Percentiles rank a stretch among this genome's conserved stretches.
Conservation (phyloP, 2,888 invertebrate species). For the Aromia moschata region DNA sequence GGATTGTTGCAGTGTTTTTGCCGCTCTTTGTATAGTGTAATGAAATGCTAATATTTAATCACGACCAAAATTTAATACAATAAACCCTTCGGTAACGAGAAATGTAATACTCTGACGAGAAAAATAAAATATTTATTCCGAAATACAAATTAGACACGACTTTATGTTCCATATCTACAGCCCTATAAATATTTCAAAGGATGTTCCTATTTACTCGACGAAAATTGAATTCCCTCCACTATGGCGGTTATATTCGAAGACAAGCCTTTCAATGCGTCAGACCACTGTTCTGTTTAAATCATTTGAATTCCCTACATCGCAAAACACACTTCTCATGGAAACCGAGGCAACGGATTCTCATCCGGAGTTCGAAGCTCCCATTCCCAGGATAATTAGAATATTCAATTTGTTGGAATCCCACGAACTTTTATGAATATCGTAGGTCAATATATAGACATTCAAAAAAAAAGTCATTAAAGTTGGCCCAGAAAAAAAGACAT, state of each 20-base stretch:
- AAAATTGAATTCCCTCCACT: background rate
- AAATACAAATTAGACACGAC: background rate
- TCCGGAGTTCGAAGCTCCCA: background rate
- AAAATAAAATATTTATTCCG: too few species aligned
- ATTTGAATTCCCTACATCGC: background rate
- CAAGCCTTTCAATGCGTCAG: background rate
- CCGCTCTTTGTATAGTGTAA: too few species aligned
- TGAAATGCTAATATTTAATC: too few species aligned
- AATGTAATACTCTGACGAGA: too few species aligned
- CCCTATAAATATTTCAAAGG: background rate
- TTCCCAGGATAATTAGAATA: background rate
- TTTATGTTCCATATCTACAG: background rate
- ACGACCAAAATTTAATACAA: too few species aligned
- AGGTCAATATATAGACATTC: background rate
- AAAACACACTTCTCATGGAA: background rate
- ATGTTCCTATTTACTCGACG: background rate
- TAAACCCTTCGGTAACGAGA: too few species aligned
- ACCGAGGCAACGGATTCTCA: background rate
- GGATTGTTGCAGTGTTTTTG: too few species aligned
- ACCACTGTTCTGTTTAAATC: background rate
- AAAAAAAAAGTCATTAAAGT: too few species aligned
- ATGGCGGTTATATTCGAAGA: background rate
- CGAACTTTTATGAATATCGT: background rate
- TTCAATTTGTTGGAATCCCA: background rate
- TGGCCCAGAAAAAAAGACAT: too few species aligned